A percentile compares a stretch with the other conserved stretches of the same genome.
These are phyloP conservation scores for Alaudala cheleensis DNA, from an alignment of 2,113 vertebrate species.

Conservation along the genomic window DNA sequence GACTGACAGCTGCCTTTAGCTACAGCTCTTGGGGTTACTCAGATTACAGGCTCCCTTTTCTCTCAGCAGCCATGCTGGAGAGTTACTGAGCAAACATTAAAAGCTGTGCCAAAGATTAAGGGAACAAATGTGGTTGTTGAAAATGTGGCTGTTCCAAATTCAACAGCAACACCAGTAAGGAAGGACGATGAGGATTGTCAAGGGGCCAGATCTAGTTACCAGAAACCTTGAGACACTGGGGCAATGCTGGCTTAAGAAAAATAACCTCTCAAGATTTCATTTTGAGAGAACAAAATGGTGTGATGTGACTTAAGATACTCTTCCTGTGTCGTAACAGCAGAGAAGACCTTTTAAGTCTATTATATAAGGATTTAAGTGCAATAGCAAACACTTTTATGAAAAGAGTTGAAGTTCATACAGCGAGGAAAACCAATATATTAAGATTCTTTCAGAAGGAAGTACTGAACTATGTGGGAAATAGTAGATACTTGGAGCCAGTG, in stretches of 20 bases:
- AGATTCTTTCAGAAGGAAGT: not conserved
- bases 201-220: not conserved
- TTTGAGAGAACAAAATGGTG: not conserved
- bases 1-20: not conserved
- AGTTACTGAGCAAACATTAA: not conserved
- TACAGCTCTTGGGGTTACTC: not conserved
- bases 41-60: not conserved
- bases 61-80: not conserved
- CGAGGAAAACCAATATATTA: not conserved
- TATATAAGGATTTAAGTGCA: not conserved
- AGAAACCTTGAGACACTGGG: not conserved
- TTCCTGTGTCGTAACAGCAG: not conserved
- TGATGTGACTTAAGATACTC: not conserved
- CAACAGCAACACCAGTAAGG: not conserved
- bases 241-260: not conserved
- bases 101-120: not conserved
- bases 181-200: not conserved
- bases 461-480: not conserved
- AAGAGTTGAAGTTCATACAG: not conserved
- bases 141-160: not conserved
- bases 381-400: not conserved
- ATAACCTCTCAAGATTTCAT: not conserved
- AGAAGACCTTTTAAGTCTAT: not conserved
- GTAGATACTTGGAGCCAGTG: not conserved
- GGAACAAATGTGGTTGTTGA: not conserved